A percentile compares a stretch with the other conserved stretches of the same genome.
Evolutionary conservation across 2,888 invertebrate genomes (phyloP).

Genomic region (Sphaerophoria taeniata): DNA sequence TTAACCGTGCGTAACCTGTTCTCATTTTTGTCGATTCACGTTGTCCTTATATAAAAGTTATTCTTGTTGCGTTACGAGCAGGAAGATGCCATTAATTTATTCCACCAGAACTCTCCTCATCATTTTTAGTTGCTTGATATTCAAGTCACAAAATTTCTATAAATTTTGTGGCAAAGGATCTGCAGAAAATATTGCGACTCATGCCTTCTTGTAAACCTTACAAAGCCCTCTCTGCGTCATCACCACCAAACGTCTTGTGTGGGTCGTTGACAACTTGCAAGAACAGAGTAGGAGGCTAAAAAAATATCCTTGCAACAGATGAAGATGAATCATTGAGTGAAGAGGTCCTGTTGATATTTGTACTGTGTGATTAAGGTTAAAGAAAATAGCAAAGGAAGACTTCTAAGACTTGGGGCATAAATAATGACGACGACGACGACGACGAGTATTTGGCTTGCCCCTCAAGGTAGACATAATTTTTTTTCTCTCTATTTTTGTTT

Average conservation of each 20-base stretch:
- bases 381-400: conserved; percentile 21
- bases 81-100: conserved; percentile 64
- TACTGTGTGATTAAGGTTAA: conserved; percentile 47
- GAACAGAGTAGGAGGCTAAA: neutral
- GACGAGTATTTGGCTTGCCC: conserved; percentile 30
- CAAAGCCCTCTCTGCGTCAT: neutral
- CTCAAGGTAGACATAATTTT: conserved; percentile 6
- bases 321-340: conserved; percentile 68
- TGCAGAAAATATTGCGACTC: conserved; percentile 2
- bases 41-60: conserved; percentile 47
- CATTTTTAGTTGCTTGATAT: conserved; percentile 62
- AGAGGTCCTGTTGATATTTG: conserved; percentile 57
- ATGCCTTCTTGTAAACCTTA: neutral
- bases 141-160: conserved; percentile 67
- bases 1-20: conserved; percentile 72
- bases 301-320: conserved; percentile 48
- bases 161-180: conserved; percentile 32
- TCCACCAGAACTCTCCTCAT: conserved; percentile 59
- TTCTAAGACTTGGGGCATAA: conserved; percentile 24
- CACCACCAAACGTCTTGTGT: neutral
- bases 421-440: conserved; percentile 59
- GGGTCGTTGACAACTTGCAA: conserved; percentile 42
- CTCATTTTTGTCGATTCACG: conserved; percentile 54
- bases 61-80: conserved; percentile 47
- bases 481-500: neutral